Evolutionary conservation across 2,888 invertebrate genomes (phyloP).

Genomic region (Tineola bisselliella): DNA sequence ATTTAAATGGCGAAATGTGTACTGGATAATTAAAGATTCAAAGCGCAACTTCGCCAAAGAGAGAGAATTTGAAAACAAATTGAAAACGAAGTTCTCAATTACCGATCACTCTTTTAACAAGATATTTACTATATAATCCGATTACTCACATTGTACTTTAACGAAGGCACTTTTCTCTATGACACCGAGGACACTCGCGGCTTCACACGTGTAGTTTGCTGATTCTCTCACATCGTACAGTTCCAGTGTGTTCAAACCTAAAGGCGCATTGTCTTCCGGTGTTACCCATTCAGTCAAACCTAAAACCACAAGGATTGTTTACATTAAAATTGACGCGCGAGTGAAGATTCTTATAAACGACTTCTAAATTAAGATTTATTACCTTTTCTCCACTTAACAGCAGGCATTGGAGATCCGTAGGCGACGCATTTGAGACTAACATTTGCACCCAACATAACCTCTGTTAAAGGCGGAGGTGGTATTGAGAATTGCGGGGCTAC

Average conservation of each 20-base stretch:
- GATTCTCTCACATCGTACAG: constrained; percentile 89
- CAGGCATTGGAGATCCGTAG: constrained; percentile 97
- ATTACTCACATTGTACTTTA: constrained; percentile 90
- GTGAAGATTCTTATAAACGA: not conserved
- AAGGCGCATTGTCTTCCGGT: constrained; percentile 86
- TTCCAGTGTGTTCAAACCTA: constrained; percentile 87
- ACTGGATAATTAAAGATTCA: constrained; percentile 11
- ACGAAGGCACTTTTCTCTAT: constrained; percentile 90
- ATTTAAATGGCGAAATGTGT: constrained; percentile 7
- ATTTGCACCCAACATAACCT: constrained; percentile 91
- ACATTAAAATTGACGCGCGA: not conserved
- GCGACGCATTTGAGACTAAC: constrained; percentile 96
- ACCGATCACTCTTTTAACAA: not conserved
- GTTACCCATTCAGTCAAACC: constrained; percentile 83
- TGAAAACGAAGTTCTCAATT: not conserved
- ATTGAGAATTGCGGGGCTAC: constrained; percentile 96
- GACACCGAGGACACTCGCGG: constrained; percentile 91
- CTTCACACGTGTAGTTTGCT: constrained; percentile 97
- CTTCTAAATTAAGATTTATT: constrained; percentile 10
- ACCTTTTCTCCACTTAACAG: constrained; percentile 92
- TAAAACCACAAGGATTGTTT: constrained; percentile 22
- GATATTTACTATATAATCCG: not conserved
- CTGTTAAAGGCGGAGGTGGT: constrained; percentile 83
- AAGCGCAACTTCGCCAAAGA: not conserved
- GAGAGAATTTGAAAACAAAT: not conserved